phyloP scores from a whole-genome alignment of 2,888 invertebrate species.

The Trisateles emortualis region DNA sequence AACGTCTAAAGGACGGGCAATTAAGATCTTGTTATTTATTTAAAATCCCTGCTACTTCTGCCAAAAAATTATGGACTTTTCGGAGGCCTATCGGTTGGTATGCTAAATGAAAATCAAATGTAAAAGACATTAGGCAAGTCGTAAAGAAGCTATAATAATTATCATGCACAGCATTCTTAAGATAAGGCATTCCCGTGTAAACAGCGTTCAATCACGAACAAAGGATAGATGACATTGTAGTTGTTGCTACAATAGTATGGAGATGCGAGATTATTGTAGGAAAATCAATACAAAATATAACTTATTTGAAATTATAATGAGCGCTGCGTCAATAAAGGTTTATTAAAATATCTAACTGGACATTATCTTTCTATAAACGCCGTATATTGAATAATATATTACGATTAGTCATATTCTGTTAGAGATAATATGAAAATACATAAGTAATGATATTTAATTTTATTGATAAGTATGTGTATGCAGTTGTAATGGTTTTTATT shows the following conservation, averaged over 20 bases:
- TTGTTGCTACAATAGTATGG: constrained; percentile 39
- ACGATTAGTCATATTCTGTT: constrained; percentile 5
- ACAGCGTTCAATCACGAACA: constrained; percentile 68
- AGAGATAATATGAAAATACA: no score
- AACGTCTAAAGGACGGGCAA: background rate
- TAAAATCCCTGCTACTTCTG: background rate
- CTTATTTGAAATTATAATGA: constrained; percentile 49
- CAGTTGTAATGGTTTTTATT: constrained; percentile 15
- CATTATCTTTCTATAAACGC: constrained; percentile 31
- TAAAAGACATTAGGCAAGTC: constrained; percentile 51
- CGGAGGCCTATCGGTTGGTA: constrained; percentile 16
- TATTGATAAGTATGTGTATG: constrained; percentile 11
- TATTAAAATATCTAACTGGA: constrained; percentile 26
- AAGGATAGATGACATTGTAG: constrained; percentile 62
- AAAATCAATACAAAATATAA: constrained; percentile 53
- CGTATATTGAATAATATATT: constrained; percentile 24
- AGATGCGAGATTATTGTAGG: constrained; percentile 47
- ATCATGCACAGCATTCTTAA: constrained; percentile 72
- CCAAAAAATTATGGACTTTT: constrained; percentile 14
- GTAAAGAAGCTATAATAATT: constrained; percentile 62
- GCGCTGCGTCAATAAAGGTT: constrained; percentile 18
- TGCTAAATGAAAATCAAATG: constrained; percentile 42
- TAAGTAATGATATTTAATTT: constrained; percentile 1
- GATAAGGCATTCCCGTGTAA: constrained; percentile 68
- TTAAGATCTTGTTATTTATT: background rate